These are phyloP conservation scores for Melanotaenia pygmaea DNA, from an alignment of 2,797 vertebrate species.

Conservation along the genomic window DNA sequence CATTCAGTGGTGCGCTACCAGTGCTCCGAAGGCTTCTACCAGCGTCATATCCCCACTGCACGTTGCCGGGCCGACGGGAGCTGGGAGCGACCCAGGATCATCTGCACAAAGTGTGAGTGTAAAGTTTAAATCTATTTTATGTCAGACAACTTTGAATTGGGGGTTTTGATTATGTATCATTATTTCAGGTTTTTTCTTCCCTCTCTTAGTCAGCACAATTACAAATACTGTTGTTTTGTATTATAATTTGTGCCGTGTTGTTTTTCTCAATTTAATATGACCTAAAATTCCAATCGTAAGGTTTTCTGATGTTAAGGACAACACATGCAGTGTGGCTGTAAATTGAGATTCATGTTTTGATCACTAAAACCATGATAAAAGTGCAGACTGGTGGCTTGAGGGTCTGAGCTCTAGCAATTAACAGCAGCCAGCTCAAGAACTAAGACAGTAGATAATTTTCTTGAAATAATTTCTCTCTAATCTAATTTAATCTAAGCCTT, in stretches of 20 bases:
- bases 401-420: background rate
- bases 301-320: background rate
- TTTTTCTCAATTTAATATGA: background rate
- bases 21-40: conserved; percentile 90
- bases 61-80: conserved; percentile 90
- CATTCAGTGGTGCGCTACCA: conserved; percentile 93
- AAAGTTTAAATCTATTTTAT: background rate
- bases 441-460: background rate
- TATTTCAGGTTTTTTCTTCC: background rate
- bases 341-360: background rate
- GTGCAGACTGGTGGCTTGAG: background rate
- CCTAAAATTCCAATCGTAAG: background rate
- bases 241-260: background rate
- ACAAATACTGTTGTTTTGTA: background rate
- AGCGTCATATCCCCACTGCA: conserved; percentile 90
- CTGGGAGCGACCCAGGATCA: conserved; percentile 93
- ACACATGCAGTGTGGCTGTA: too few species aligned
- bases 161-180: background rate
- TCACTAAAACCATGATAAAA: background rate
- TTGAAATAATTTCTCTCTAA: background rate
- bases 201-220: background rate
- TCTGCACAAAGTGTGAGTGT: conserved; percentile 94
- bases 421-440: background rate
- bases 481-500: background rate
- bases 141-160: background rate